Conservation (phyloP, 2,797 vertebrate genomes). For the Arremon brunneinucha region DNA sequence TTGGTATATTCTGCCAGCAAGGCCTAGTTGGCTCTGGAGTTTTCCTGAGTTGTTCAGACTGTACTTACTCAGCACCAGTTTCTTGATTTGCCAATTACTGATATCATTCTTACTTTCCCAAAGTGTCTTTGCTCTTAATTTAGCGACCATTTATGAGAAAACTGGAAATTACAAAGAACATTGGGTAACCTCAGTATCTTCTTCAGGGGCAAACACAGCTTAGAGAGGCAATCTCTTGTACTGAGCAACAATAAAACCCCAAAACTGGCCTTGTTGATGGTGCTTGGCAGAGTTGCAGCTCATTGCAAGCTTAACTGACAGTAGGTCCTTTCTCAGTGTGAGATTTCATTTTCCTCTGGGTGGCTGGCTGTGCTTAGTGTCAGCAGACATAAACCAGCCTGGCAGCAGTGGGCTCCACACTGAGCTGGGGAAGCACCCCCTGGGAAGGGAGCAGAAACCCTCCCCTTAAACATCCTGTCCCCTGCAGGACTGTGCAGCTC, state of each 20-base stretch:
- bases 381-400: conserved; percentile 28
- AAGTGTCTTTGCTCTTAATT: not conserved
- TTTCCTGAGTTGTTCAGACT: not conserved
- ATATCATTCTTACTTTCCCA: not conserved
- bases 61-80: not conserved
- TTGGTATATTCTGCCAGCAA: not conserved
- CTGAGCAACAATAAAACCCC: not conserved
- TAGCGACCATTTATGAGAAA: not conserved
- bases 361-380: conserved; percentile 31
- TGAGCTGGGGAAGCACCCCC: not conserved
- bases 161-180: not conserved
- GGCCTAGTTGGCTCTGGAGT: not conserved
- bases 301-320: not conserved
- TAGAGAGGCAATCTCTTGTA: not conserved
- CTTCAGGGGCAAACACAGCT: not conserved
- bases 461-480: not conserved
- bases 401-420: not conserved
- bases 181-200: not conserved
- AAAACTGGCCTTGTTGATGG: not conserved
- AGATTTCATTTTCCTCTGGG: conserved; percentile 47
- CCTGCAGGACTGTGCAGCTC: not conserved
- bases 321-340: conserved; percentile 10
- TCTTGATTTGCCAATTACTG: not conserved
- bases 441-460: not conserved
- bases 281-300: conserved; percentile 10